Percentiles rank a stretch among this genome's conserved stretches.
These are phyloP conservation scores for Decapterus maruadsi DNA, from an alignment of 2,797 vertebrate species.

Conservation along the genomic window DNA sequence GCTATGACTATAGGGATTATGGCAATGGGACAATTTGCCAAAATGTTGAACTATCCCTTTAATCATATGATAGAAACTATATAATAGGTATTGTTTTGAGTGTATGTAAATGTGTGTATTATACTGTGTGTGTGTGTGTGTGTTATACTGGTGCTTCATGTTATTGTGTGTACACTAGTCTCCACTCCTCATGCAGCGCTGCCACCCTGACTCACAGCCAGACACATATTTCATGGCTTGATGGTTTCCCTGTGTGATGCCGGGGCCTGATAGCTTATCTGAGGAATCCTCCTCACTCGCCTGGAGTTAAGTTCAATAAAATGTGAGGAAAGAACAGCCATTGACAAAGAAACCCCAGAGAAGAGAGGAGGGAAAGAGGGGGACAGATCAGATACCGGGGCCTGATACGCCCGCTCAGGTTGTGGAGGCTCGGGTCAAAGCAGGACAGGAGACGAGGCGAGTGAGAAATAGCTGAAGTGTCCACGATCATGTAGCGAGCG, in stretches of 20 bases:
- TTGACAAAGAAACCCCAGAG: slow-evolving; percentile 54
- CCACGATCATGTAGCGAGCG: neutral
- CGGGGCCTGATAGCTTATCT: slow-evolving; percentile 72
- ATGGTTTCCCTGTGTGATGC: slow-evolving; percentile 74
- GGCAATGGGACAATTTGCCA: too few species aligned
- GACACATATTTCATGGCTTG: slow-evolving; percentile 75
- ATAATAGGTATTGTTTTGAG: neutral
- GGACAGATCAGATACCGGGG: slow-evolving; percentile 56
- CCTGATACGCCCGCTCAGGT: slow-evolving; percentile 40
- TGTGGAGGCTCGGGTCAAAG: slow-evolving; percentile 40
- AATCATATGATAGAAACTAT: too few species aligned
- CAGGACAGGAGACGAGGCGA: slow-evolving; percentile 34
- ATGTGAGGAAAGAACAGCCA: slow-evolving; percentile 54
- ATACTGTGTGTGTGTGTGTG: neutral
- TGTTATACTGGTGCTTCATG: neutral
- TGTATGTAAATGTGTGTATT: slow-evolving; percentile 21
- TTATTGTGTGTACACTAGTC: slow-evolving; percentile 4
- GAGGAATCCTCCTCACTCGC: slow-evolving; percentile 63
- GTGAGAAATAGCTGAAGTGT: slow-evolving; percentile 13
- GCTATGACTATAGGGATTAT: too few species aligned
- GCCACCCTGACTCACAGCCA: slow-evolving; percentile 59
- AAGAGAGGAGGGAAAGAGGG: neutral
- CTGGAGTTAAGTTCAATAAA: slow-evolving; percentile 69
- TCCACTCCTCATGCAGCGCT: slow-evolving; percentile 33
- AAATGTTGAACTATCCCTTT: too few species aligned